Evolutionary conservation across 2,113 vertebrate species (phyloP), one percentile per base, ranked within the genome.

Genomic region (Procavia capensis): DNA sequence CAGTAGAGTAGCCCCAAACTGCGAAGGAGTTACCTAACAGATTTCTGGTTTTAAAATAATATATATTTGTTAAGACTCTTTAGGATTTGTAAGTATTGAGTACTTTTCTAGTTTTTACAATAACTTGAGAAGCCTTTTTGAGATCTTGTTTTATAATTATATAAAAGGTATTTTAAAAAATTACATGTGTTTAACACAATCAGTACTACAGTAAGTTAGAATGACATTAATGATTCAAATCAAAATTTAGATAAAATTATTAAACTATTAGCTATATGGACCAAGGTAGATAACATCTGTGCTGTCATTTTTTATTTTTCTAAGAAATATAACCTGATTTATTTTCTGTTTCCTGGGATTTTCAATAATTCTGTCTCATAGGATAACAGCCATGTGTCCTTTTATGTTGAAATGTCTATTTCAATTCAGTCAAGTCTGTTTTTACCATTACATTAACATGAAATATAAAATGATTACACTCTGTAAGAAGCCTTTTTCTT

Each of bases 171-270:
- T 97, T 95, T 97, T 95, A 39, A 95, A 96, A 64, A 57, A 64
- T 14, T 66, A 31, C 20, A 11, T 34, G 31, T 59, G 57, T 22
- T 20, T 59, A 54, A 54, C 11, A 13, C 97, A 98, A 97, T 97
- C 92, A 97, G 91, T 87, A 89, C 95, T 86, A 93, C 94, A 96
- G 96, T 97, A 97, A 97, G 97, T 96, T 76, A 78, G 41, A 39
- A 19, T 43, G 22, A 96, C 39, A 76, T 76, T 92, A 98, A 70
- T 91, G 83, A 96, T 84, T 97, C 83, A 96, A 90, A 5, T 34
- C 20, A 90, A 93, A 81, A n/a, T n/a, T 78, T 98, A 90, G 96
- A 95, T 27, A 47, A 97, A 97, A 97, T 31, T 34, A 93, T 39
- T 96, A 92, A 86, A 94, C 90, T 97, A 92, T 87, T 96, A 89